Evolutionary conservation across 2,888 invertebrate species (phyloP).

Genomic region (Dorcus hopei): DNA sequence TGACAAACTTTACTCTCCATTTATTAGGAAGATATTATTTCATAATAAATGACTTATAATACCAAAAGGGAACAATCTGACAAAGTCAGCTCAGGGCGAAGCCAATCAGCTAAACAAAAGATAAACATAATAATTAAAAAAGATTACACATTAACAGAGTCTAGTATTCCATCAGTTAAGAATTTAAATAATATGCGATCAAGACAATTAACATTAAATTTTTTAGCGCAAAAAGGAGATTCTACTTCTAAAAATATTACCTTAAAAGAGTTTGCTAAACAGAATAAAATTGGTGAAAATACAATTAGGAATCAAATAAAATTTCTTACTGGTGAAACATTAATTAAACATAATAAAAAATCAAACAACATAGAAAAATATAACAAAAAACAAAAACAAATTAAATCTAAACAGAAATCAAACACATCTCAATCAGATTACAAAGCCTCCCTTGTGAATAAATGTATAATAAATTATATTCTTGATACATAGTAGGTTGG

Average conservation of each 20-base stretch:
- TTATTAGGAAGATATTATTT: conserved; percentile 16
- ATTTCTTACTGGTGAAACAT: conserved; percentile 11
- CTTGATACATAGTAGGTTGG: too few species aligned
- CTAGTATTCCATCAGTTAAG: conserved; percentile 8
- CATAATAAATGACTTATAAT: conserved; percentile 19
- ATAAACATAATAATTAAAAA: conserved; percentile 17
- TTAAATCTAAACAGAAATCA: not conserved
- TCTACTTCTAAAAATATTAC: conserved; percentile 11
- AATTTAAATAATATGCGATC: conserved; percentile 18
- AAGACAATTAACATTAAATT: conserved; percentile 16
- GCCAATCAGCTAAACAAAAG: conserved; percentile 17
- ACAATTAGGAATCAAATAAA: conserved; percentile 13
- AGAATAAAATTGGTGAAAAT: conserved; percentile 7
- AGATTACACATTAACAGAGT: conserved; percentile 15
- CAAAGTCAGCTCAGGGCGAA: too few species aligned
- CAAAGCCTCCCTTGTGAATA: too few species aligned
- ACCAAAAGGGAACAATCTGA: conserved; percentile 17
- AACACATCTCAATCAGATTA: too few species aligned
- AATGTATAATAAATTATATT: too few species aligned
- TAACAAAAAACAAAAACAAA: not conserved
- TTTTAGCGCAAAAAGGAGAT: conserved; percentile 15
- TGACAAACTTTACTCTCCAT: conserved; percentile 6
- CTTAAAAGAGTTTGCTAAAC: conserved; percentile 9
- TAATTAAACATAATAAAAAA: conserved; percentile 40
- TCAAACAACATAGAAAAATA: conserved; percentile 45